Base-by-base conservation (phyloP, 2,888 invertebrate species). In the Philereme vetulata region DNA sequence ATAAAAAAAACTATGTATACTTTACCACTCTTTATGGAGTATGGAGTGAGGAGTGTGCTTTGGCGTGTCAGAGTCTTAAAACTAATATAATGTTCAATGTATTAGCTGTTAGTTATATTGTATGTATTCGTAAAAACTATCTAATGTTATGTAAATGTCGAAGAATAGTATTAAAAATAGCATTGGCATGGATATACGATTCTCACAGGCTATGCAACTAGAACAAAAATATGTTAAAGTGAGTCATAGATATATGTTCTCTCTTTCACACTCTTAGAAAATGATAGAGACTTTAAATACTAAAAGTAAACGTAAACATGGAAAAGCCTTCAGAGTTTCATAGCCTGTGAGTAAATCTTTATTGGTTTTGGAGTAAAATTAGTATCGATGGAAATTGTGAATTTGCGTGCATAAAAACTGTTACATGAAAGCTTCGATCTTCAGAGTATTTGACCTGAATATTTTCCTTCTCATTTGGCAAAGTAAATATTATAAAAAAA, bases 391-490 rank as follows among this genome's bases (percentile, higher is more conserved):
- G 66, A 49, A 55, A 59, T 65, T 67, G 56, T 68, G 53, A 63
- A 48, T 65, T 73, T 56, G 72, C 62, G 66, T 74, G 73, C 68
- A 70, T 63, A 60, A 63, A 69, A 68, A 69, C 51, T 65, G 55
- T 59, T 48, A 8, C 33, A 7, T 6, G 11, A 49, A 6, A 50
- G 6, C 21, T 21, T 42, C n/a, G 5, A 44, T 44, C 21, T 38
- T 4, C 9, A 21, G 34, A 33, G 33, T 34, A n/a, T 38, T 49
- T 49, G 38, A 38, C 38, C 38, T 49, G 21, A 35, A 49, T 49
- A 36, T 36, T 21, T 21, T 21, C 2, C 21, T 21, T 21, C 21
- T 21, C 21, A 21, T 21, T 21, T 21, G 21, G 21, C 21, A 1
- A 21, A 21, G 21, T 21, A 21, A 21, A 21, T 21, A 21, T 21